phyloP scores from a whole-genome alignment of 2,888 invertebrate species.

The Microctonus brassicae region DNA sequence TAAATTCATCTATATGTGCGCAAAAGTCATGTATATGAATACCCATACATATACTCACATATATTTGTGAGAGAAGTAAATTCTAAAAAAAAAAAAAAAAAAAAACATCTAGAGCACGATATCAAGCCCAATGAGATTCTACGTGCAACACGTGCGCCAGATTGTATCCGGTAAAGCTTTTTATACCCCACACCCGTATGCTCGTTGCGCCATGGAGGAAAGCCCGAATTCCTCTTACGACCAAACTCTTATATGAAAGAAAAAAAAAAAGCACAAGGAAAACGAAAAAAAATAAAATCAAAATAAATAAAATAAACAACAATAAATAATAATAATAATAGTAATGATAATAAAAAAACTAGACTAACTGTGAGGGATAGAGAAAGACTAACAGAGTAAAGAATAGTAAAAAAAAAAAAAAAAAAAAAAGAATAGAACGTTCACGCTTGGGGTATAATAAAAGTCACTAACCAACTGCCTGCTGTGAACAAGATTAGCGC shows the following conservation, averaged over 20 bases:
- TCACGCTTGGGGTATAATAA: conserved; percentile 16
- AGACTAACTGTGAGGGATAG: too few species aligned
- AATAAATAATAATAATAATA: too few species aligned
- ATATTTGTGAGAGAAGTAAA: conserved; percentile 14
- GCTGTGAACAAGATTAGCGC: not conserved
- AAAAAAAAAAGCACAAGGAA: not conserved
- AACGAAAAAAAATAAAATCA: too few species aligned
- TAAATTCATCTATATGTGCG: not conserved
- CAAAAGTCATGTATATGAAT: too few species aligned
- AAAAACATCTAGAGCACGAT: conserved; percentile 18
- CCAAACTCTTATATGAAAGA: conserved; percentile 34
- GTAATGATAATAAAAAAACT: too few species aligned
- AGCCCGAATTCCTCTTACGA: conserved; percentile 39
- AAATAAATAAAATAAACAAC: too few species aligned
- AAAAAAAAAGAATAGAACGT: not conserved
- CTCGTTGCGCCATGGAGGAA: conserved; percentile 37
- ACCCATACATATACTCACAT: too few species aligned
- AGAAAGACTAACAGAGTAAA: too few species aligned
- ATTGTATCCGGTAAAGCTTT: conserved; percentile 49
- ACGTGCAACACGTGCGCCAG: conserved; percentile 45
- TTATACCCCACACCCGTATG: conserved; percentile 41
- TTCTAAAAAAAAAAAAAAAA: not conserved
- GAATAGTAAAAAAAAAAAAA: not conserved
- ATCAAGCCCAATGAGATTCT: conserved; percentile 25
- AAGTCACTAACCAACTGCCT: conserved; percentile 17